Evolutionary conservation across 2,888 invertebrate genomes (phyloP), one percentile per base, ranked within the genome.

Genomic region (Asteroscopus sphinx): DNA sequence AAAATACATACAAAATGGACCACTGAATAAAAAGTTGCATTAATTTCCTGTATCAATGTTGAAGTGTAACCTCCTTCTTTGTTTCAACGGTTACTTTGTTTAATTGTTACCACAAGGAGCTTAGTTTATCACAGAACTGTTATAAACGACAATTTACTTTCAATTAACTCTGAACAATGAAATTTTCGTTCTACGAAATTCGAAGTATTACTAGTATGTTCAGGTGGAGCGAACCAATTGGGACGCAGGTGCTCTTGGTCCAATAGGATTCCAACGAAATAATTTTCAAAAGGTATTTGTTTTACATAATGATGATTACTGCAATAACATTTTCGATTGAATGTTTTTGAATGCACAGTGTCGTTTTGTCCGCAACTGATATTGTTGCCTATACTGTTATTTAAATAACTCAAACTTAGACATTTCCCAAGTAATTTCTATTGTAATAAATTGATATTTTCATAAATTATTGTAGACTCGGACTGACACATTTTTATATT

Each of bases 231-330:
- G 35, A 45, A 8, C 57, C 67, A 76, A 70, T 76, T 58, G 63
- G 51, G 58, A 11, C 66, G 37, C 67, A 73, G 74, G 71, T 73
- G 77, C 42, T 45, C 28, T 55, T 49, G 16, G 33, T 21, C 48
- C 47, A 47, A 68, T 60, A 53, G 37, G 55, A 44, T 66, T 55
- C 41, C 40, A 45, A 35, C 7, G 59, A 60, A 60, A 63, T 73
- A 76, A 66, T 76, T 65, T 61, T 21, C 42, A 25, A 49, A 46
- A 39, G 46, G 17, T 53, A 58, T 68, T 56, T 57, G 68, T 73
- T 75, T 54, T 40, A 52, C 40, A 15, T 60, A 42, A 67, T 71
- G 44, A 41, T 64, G 32, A 61, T 56, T 52, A 41, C 48, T 16
- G 26, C 42, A 40, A 45, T 45, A 36, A 25, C n/a, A 9, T 48